phyloP scores from a whole-genome alignment of 2,888 invertebrate genomes.

The Chironomus riparius region DNA sequence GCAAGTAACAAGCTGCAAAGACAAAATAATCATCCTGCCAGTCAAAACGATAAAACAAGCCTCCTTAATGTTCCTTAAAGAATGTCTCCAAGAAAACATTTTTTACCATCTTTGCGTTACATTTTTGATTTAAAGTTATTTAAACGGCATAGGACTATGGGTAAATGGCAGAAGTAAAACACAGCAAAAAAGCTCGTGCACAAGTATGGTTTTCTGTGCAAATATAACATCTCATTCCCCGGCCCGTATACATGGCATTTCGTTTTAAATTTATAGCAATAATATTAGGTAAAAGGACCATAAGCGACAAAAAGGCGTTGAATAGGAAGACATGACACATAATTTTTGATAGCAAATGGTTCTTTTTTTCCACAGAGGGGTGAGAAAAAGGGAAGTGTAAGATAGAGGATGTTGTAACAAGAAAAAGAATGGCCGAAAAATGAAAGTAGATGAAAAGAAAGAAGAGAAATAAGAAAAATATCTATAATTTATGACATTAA shows the following conservation, averaged over 20 bases:
- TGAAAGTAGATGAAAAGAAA: too few relatives aligned
- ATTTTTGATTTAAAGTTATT: constrained; percentile 17
- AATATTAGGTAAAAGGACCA: constrained; percentile 4
- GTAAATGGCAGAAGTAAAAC: not conserved
- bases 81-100: not conserved
- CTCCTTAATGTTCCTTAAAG: too few relatives aligned
- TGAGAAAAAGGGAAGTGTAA: not conserved
- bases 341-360: constrained; percentile 17
- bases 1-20: not conserved
- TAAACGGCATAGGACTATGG: not conserved
- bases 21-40: too few relatives aligned
- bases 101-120: too few relatives aligned
- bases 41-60: too few relatives aligned
- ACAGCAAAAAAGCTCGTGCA: not conserved
- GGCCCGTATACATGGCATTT: not conserved
- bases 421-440: not conserved
- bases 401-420: constrained; percentile 1
- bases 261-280: constrained; percentile 18
- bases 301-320: not conserved
- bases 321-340: constrained; percentile 16
- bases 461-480: not conserved
- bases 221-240: not conserved
- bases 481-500: constrained; percentile 26
- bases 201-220: not conserved
- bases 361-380: not conserved